Conservation (phyloP, 2,797 vertebrate species). For the Enteromius thamalakanensis region DNA sequence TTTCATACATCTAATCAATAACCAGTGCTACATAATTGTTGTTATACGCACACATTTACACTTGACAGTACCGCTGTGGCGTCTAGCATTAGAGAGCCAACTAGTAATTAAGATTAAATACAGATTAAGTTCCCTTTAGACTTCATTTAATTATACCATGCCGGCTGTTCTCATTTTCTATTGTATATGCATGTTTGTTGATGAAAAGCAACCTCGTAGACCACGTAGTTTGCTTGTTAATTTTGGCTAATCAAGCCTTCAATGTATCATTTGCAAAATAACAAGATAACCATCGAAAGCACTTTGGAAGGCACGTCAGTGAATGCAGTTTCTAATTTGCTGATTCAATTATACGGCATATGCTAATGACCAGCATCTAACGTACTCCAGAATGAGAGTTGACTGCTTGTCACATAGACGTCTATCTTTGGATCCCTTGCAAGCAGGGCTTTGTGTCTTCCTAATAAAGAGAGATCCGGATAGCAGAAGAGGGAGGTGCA, state of each 20-base stretch:
- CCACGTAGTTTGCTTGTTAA: constrained; percentile 40
- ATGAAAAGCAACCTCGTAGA: constrained; percentile 33
- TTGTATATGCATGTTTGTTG: constrained; percentile 39
- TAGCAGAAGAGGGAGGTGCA: constrained; percentile 65
- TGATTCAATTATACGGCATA: constrained; percentile 73
- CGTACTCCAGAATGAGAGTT: constrained; percentile 62
- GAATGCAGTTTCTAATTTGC: constrained; percentile 60
- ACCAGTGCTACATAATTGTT: constrained; percentile 20
- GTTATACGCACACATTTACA: constrained; percentile 28
- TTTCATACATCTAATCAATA: constrained; percentile 6
- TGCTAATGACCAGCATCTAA: constrained; percentile 66
- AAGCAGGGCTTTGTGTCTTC: constrained; percentile 66
- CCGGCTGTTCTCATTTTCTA: constrained; percentile 28
- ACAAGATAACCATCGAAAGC: constrained; percentile 61
- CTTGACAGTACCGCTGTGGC: constrained; percentile 18
- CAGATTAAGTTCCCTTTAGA: constrained; percentile 40
- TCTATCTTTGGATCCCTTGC: constrained; percentile 66
- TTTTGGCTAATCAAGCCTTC: constrained; percentile 54
- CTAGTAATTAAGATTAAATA: constrained; percentile 47
- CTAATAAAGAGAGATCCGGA: constrained; percentile 73
- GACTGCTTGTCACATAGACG: constrained; percentile 56
- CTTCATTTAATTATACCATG: constrained; percentile 29
- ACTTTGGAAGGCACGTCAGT: constrained; percentile 56
- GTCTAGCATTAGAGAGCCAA: constrained; percentile 26
- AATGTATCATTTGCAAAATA: constrained; percentile 57